Evolutionary conservation across 2,113 vertebrate genomes (phyloP).

Genomic region (Oceanodroma tethys): DNA sequence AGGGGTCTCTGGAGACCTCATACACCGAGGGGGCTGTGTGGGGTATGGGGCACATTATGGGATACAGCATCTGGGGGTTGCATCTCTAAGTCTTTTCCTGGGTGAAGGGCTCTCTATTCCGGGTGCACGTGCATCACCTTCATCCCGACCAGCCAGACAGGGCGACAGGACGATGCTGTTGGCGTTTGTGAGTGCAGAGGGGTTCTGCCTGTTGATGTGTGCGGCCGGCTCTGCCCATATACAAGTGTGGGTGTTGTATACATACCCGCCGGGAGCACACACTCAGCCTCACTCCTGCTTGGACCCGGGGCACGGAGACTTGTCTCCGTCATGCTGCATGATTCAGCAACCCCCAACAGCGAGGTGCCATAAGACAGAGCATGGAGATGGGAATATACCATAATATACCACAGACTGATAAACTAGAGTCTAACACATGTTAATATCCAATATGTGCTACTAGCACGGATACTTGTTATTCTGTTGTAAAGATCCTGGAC

Average conservation of each 20-base stretch:
- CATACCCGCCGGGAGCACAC: background rate
- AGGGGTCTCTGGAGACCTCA: background rate
- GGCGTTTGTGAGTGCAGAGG: accelerated
- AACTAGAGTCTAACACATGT: accelerated
- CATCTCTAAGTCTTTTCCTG: background rate
- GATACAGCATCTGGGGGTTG: background rate
- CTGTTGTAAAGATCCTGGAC: background rate
- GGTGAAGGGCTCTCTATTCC: background rate
- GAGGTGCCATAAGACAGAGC: background rate
- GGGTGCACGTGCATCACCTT: background rate
- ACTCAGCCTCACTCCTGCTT: background rate
- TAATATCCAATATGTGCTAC: background rate
- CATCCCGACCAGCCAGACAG: background rate
- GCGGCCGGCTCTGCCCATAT: background rate
- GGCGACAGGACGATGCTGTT: too few relatives aligned
- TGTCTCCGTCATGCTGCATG: too few relatives aligned
- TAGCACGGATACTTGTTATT: background rate
- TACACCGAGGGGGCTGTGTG: too few relatives aligned
- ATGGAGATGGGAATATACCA: background rate
- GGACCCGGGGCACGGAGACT: background rate
- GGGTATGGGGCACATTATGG: background rate
- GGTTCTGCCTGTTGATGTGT: background rate
- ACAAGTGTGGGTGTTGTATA: accelerated
- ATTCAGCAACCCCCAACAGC: background rate
- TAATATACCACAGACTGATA: accelerated